Percentiles rank a stretch among this genome's conserved stretches.
These are phyloP conservation scores for Acanthopleura granulata DNA, from an alignment of 2,888 invertebrate species.

Conservation along the genomic window DNA sequence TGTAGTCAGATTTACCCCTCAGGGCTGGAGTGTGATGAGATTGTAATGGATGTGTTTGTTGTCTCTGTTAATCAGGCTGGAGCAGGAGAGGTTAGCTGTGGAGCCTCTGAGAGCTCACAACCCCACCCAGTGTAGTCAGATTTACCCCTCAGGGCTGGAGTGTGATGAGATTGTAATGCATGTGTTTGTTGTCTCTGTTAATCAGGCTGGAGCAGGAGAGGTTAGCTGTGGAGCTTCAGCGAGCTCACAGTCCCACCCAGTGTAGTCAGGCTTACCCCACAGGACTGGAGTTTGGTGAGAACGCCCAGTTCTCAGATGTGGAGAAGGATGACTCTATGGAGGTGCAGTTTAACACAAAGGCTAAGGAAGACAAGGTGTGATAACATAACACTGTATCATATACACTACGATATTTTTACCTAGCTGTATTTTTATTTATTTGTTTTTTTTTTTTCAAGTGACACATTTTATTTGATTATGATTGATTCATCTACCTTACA, in stretches of 20 bases:
- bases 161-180: slow-evolving; percentile 25
- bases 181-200: neutral
- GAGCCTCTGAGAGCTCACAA: slow-evolving; percentile 51
- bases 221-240: slow-evolving; percentile 53
- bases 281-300: slow-evolving; percentile 31
- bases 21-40: slow-evolving; percentile 35
- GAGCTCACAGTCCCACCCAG: slow-evolving; percentile 58
- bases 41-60: neutral
- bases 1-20: slow-evolving; percentile 39
- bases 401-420: too few relatives aligned
- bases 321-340: slow-evolving; percentile 27
- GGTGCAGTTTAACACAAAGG: neutral
- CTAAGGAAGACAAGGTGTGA: neutral
- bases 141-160: slow-evolving; percentile 33
- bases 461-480: too few relatives aligned
- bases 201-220: slow-evolving; percentile 59
- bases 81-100: slow-evolving; percentile 57
- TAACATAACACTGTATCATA: too few relatives aligned
- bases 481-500: too few relatives aligned
- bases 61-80: slow-evolving; percentile 40
- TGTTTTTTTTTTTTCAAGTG: too few relatives aligned
- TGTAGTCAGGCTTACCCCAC: slow-evolving; percentile 43
- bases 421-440: too few relatives aligned
- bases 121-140: slow-evolving; percentile 39
- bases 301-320: slow-evolving; percentile 47